phyloP scores from a whole-genome alignment of 1,140 invertebrate genomes.

The Agrilus planipennis region DNA sequence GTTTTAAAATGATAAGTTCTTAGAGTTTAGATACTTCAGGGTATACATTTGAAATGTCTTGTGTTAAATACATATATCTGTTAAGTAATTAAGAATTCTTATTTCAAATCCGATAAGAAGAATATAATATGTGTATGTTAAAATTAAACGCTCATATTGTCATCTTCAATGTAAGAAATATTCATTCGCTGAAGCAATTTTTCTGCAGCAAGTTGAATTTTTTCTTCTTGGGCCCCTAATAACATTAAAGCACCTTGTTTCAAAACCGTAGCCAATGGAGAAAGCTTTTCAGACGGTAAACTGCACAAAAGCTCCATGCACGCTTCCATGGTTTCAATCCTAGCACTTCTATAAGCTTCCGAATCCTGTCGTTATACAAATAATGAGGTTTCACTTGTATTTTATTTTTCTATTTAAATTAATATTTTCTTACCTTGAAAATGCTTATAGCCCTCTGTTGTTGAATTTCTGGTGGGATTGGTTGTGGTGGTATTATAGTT shows the following conservation, averaged over 20 bases:
- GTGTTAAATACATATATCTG: too few relatives aligned
- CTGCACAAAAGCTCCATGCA: constrained; percentile 44
- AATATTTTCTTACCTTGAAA: constrained; percentile 49
- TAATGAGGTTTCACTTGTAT: constrained; percentile 2
- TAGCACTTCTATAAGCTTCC: constrained; percentile 41
- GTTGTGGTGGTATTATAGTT: constrained; percentile 40
- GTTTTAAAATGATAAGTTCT: too few relatives aligned
- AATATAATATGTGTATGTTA: too few relatives aligned
- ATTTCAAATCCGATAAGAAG: too few relatives aligned
- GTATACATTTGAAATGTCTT: too few relatives aligned
- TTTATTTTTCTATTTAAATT: background rate
- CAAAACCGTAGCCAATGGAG: constrained; percentile 38
- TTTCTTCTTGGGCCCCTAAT: constrained; percentile 29
- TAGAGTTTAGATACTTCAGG: too few relatives aligned
- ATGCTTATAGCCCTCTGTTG: constrained; percentile 64
- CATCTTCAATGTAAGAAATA: constrained; percentile 28
- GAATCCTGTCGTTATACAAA: constrained; percentile 32
- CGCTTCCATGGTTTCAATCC: constrained; percentile 46
- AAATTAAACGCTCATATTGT: constrained; percentile 7
- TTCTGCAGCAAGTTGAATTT: constrained; percentile 40
- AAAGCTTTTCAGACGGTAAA: constrained; percentile 40
- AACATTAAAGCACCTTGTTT: constrained; percentile 42
- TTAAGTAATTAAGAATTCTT: too few relatives aligned
- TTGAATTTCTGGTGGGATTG: constrained; percentile 58
- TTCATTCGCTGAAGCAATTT: constrained; percentile 32